A percentile compares a stretch with the other conserved stretches of the same genome.
Evolutionary conservation across 1,140 invertebrate genomes (phyloP).

Genomic region (Anastrepha ludens): DNA sequence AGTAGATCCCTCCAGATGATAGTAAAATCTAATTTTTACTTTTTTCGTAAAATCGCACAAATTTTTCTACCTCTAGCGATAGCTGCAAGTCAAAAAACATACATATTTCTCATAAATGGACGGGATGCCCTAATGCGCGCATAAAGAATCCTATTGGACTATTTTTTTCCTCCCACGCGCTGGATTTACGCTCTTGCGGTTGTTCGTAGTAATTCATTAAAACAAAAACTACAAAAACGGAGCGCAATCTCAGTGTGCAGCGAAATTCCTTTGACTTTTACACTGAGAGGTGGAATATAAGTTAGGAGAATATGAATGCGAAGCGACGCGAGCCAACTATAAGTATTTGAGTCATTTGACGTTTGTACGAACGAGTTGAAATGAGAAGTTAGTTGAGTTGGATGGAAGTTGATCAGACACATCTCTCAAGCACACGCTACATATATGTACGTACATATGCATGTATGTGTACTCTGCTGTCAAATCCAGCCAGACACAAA

Average conservation of each 20-base stretch:
- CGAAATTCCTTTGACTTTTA: not conserved
- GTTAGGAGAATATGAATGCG: not conserved
- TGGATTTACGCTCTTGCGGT: too few species aligned
- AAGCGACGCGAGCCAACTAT: not conserved
- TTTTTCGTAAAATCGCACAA: too few species aligned
- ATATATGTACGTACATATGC: not conserved
- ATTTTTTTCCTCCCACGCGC: too few species aligned
- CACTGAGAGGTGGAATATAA: not conserved
- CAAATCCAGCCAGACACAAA: not conserved
- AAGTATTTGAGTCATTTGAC: not conserved
- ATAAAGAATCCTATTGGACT: too few species aligned
- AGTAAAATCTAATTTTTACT: too few species aligned
- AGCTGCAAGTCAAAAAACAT: too few species aligned
- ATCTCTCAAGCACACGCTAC: constrained; percentile 3
- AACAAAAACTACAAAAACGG: not conserved
- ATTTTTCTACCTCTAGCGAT: too few species aligned
- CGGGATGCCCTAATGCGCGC: too few species aligned
- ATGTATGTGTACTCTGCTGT: not conserved
- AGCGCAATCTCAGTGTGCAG: not conserved
- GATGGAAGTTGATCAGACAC: constrained; percentile 29
- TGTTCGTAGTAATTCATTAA: too few species aligned
- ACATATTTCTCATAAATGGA: too few species aligned
- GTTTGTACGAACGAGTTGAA: not conserved
- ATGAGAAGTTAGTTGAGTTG: not conserved
- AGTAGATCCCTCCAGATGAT: too few species aligned